These are phyloP conservation scores for Ciconia stormi DNA, from an alignment of 2,113 vertebrate species.

Conservation along the genomic window DNA sequence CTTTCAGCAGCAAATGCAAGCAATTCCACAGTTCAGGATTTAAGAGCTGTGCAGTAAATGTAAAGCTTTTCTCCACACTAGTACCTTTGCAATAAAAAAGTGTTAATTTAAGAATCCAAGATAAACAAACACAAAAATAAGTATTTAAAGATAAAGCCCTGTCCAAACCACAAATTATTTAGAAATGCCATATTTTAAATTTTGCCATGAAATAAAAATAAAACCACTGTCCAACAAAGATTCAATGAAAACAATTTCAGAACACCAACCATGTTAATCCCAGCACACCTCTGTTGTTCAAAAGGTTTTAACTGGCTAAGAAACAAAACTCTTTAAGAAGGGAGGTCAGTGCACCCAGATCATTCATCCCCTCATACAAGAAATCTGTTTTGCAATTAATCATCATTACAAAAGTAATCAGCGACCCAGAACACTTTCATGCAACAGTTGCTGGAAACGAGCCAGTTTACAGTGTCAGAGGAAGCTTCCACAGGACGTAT, in stretches of 20 bases:
- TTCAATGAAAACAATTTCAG: background rate
- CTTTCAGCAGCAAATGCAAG: background rate
- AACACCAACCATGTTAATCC: background rate
- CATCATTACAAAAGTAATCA: background rate
- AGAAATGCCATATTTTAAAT: background rate
- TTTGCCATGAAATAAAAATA: background rate
- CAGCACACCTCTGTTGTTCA: background rate
- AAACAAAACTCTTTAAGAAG: background rate
- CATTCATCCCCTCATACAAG: background rate
- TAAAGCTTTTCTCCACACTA: background rate
- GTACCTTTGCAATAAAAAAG: background rate
- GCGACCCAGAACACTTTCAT: background rate
- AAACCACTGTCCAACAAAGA: background rate
- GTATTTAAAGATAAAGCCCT: background rate
- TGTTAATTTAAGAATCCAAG: background rate
- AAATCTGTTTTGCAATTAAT: background rate
- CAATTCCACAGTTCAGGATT: background rate
- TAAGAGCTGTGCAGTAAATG: background rate
- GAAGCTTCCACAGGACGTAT: background rate
- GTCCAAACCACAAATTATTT: background rate
- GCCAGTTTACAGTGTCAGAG: background rate
- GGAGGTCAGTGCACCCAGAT: background rate
- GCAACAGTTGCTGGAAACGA: background rate
- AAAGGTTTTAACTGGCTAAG: background rate
- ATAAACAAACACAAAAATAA: background rate